Evolutionary conservation across 1,140 invertebrate species (phyloP).

Genomic region (Sitophilus oryzae): DNA sequence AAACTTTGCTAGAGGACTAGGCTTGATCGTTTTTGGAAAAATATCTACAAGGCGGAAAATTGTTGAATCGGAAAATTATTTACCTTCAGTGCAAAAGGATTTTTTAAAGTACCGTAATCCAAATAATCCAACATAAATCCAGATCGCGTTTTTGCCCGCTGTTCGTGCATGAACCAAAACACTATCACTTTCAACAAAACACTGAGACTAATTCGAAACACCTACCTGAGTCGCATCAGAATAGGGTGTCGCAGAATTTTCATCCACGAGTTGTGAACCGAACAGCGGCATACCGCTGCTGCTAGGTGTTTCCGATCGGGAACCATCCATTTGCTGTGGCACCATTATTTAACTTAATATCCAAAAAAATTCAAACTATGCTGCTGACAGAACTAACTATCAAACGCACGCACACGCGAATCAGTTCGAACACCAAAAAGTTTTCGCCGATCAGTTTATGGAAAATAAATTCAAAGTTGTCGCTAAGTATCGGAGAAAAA

Average conservation of each 20-base stretch:
- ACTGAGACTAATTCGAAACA: conserved; percentile 21
- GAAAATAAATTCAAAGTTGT: conserved; percentile 1
- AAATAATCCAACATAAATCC: conserved; percentile 1
- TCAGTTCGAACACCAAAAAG: conserved; percentile 6
- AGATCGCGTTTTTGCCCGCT: not conserved
- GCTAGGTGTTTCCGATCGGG: conserved; percentile 47
- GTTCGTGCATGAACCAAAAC: not conserved
- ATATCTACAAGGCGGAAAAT: no score
- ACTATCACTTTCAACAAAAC: not conserved
- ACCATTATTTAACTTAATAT: conserved; percentile 46
- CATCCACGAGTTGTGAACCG: conserved; percentile 79
- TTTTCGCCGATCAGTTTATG: no score
- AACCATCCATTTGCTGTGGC: conserved; percentile 51
- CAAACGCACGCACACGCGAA: conserved; percentile 20
- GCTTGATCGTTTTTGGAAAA: no score
- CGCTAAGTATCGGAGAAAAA: conserved; percentile 13
- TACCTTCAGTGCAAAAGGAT: no score
- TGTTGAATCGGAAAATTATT: no score
- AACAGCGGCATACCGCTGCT: conserved; percentile 55
- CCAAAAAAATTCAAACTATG: conserved; percentile 19
- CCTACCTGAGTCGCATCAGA: conserved; percentile 93
- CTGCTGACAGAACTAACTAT: no score
- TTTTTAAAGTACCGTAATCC: no score
- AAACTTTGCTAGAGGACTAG: no score
- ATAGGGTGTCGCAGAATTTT: conserved; percentile 88